Conservation (phyloP, 2,888 invertebrate species). For the Hemithea aestivaria region DNA sequence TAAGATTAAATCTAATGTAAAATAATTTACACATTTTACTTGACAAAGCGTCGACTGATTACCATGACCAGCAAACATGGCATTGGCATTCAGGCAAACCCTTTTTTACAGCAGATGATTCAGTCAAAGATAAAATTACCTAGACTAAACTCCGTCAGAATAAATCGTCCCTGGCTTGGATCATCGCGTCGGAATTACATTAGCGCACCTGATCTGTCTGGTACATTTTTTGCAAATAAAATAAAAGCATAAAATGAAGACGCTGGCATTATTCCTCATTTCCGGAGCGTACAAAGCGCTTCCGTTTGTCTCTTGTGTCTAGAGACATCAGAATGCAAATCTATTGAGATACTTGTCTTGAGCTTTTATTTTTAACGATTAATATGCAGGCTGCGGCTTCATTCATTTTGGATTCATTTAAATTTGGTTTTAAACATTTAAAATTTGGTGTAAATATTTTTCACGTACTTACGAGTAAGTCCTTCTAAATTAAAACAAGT, state of each 20-base stretch:
- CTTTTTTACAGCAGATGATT: no score
- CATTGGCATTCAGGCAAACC: no score
- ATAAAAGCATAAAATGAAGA: constrained; percentile 47
- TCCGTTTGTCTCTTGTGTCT: constrained; percentile 72
- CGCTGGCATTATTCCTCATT: constrained; percentile 64
- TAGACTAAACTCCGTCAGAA: no score
- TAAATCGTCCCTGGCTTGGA: not conserved
- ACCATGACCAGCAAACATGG: no score
- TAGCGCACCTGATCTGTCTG: constrained; percentile 33
- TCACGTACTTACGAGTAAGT: no score
- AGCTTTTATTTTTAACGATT: constrained; percentile 11
- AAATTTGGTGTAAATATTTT: constrained; percentile 1
- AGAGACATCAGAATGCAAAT: constrained; percentile 72
- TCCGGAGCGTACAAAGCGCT: constrained; percentile 68
- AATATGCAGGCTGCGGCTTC: not conserved
- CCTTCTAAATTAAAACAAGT: no score
- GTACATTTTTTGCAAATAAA: constrained; percentile 29
- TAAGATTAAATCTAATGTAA: no score
- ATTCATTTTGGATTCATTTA: not conserved
- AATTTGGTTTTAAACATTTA: not conserved
- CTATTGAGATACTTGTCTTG: constrained; percentile 30
- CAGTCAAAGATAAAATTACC: no score
- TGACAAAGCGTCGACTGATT: no score
- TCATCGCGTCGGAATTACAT: no score
- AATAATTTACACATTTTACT: no score